Evolutionary conservation across 2,888 invertebrate species (phyloP).

Genomic region (Yponomeuta malinellus): DNA sequence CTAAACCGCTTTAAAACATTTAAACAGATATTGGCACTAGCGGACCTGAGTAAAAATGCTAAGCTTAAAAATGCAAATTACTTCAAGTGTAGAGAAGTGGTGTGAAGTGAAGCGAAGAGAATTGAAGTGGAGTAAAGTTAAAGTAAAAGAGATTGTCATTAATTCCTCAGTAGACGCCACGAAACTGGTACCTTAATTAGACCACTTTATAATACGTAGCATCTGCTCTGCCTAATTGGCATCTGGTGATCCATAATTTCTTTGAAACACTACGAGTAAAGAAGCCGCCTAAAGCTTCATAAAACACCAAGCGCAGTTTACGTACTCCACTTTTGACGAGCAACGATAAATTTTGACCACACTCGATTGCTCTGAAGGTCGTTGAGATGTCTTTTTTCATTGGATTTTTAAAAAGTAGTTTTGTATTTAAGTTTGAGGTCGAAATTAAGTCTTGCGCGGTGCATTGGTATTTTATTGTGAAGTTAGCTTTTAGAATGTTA

Average conservation of each 20-base stretch:
- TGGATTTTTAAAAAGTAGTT: not conserved
- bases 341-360: not conserved
- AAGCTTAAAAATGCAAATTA: no score
- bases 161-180: not conserved
- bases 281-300: not conserved
- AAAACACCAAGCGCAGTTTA: no score
- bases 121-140: no score
- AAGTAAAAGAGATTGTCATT: no score
- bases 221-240: not conserved
- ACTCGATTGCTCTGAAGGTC: constrained; percentile 8
- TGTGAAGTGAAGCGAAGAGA: no score
- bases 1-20: no score
- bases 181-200: not conserved
- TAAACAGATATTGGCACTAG: no score
- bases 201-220: not conserved
- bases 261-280: not conserved
- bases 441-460: not conserved
- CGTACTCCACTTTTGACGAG: not conserved
- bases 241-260: not conserved
- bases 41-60: no score
- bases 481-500: not conserved
- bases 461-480: not conserved
- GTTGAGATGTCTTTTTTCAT: not conserved
- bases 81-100: no score
- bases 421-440: constrained; percentile 3